Evolutionary conservation across 1,140 invertebrate species (phyloP).

Genomic region (Drosophila orosa): DNA sequence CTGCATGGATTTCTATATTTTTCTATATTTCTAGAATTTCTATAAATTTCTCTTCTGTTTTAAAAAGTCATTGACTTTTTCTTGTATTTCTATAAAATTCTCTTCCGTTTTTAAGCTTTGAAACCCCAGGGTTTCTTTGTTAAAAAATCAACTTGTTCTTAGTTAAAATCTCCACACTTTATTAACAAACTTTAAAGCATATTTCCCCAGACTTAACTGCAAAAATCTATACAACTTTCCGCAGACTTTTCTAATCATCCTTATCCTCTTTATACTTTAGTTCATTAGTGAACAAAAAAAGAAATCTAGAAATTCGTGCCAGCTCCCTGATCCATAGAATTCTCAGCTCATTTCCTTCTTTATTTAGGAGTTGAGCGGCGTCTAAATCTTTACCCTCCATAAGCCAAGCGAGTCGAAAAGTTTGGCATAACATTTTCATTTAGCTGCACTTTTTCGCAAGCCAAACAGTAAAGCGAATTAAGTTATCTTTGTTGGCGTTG

Average conservation of each 20-base stretch:
- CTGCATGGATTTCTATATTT: no score
- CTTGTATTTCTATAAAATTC: no score
- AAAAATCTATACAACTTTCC: neutral
- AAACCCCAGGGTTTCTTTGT: no score
- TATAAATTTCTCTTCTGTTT: no score
- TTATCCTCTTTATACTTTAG: neutral
- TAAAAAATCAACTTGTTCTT: no score
- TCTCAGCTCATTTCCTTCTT: constrained; percentile 5
- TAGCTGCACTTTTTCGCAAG: constrained; percentile 34
- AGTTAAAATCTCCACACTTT: neutral
- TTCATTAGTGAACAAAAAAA: constrained; percentile 7
- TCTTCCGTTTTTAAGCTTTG: no score
- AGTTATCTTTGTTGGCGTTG: constrained; percentile 37
- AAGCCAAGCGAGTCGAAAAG: constrained; percentile 39
- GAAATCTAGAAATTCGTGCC: constrained; percentile 1
- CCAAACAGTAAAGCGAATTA: constrained; percentile 40
- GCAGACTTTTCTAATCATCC: neutral
- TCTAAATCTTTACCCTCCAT: constrained; percentile 18
- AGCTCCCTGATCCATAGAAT: constrained; percentile 13
- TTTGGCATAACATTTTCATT: constrained; percentile 53
- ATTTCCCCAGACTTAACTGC: neutral
- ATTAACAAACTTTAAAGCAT: neutral
- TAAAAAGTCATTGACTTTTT: no score
- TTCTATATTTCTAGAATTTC: no score
- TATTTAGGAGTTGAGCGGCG: constrained; percentile 4